A percentile compares a stretch with the other conserved stretches of the same genome.
Conservation (phyloP, 2,888 invertebrate species). For the Andrena bucephala region DNA sequence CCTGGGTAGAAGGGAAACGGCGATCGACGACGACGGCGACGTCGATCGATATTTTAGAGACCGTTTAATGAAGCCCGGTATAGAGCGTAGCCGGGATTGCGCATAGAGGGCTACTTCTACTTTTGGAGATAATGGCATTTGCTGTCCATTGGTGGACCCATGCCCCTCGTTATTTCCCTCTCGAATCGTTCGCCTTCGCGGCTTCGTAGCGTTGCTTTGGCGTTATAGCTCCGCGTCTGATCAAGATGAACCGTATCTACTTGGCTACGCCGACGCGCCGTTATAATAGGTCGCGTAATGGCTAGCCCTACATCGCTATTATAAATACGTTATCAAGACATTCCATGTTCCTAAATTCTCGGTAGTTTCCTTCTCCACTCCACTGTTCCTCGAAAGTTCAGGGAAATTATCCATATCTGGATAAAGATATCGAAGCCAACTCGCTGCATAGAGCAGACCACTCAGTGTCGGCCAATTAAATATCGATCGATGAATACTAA, state of each 20-base stretch:
- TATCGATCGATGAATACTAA: background rate
- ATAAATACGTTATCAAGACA: conserved; percentile 40
- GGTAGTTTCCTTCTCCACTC: conserved; percentile 4
- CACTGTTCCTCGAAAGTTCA: conserved; percentile 16
- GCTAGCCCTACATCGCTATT: background rate
- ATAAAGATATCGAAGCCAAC: no score
- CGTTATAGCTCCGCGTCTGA: conserved; percentile 60
- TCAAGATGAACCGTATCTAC: conserved; percentile 62
- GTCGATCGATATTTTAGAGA: conserved; percentile 68
- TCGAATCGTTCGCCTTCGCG: conserved; percentile 54
- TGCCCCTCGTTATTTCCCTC: conserved; percentile 68
- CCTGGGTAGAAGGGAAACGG: conserved; percentile 24
- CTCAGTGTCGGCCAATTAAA: background rate
- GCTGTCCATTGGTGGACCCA: conserved; percentile 69
- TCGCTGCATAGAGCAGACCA: no score
- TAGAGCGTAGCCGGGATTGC: conserved; percentile 49
- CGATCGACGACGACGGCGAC: conserved; percentile 33
- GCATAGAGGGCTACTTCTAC: conserved; percentile 64
- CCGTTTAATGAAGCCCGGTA: conserved; percentile 68
- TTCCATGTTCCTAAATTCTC: conserved; percentile 22
- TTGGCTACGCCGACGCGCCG: conserved; percentile 20
- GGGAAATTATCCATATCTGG: background rate
- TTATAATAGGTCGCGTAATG: conserved; percentile 37
- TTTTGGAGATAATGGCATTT: conserved; percentile 75
- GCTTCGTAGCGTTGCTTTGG: conserved; percentile 59